phyloP scores from a whole-genome alignment of 2,888 invertebrate genomes.

The Andrena camellia region DNA sequence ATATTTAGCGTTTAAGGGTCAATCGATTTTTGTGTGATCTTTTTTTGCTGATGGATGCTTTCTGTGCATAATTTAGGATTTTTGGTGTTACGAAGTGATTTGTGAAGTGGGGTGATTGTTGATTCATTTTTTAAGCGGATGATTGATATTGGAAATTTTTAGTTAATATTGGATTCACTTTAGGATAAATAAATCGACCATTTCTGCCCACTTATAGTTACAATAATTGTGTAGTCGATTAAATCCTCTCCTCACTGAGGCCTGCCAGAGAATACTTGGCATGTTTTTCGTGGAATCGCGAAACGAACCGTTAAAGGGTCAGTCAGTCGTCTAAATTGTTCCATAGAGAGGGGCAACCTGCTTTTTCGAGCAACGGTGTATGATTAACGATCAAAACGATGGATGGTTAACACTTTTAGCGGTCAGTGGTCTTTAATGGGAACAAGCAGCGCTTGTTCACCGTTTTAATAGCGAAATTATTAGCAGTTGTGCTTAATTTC shows the following conservation, averaged over 20 bases:
- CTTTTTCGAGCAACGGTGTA: slow-evolving; percentile 15
- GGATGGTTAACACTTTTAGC: neutral
- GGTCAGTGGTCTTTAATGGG: slow-evolving; percentile 29
- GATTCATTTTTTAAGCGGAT: too few species aligned
- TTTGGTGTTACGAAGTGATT: too few species aligned
- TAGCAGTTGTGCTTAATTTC: neutral
- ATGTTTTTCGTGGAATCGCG: slow-evolving; percentile 19
- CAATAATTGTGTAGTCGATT: neutral
- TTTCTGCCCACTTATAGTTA: too few species aligned
- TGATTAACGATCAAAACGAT: slow-evolving; percentile 13
- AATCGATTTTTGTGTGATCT: too few species aligned
- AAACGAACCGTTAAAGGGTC: slow-evolving; percentile 32
- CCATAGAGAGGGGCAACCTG: neutral
- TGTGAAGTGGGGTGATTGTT: too few species aligned
- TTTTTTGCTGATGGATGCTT: too few species aligned
- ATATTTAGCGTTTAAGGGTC: too few species aligned
- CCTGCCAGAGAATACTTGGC: neutral
- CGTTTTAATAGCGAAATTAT: slow-evolving; percentile 8
- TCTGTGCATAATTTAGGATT: too few species aligned
- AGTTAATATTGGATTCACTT: too few species aligned
- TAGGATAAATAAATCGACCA: too few species aligned
- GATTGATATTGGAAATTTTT: too few species aligned
- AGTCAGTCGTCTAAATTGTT: slow-evolving; percentile 15
- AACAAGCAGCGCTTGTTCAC: neutral
- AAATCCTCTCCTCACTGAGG: neutral